Evolutionary conservation across 2,888 invertebrate genomes (phyloP).

Genomic region (Nineta flava): DNA sequence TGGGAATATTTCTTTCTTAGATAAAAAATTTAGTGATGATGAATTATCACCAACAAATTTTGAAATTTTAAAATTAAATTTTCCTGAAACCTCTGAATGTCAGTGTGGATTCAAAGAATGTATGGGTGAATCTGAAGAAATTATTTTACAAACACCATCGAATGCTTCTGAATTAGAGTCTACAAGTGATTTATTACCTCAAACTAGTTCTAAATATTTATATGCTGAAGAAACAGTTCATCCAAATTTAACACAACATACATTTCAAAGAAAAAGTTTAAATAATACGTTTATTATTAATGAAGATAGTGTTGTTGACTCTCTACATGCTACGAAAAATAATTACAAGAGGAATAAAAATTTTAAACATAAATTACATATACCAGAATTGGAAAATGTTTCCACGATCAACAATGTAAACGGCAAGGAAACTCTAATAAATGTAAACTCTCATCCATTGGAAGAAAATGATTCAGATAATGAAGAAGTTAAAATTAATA

Average conservation of each 20-base stretch:
- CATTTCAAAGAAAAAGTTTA: not conserved
- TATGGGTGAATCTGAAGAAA: constrained; percentile 30
- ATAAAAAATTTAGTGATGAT: constrained; percentile 32
- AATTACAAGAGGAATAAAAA: not conserved
- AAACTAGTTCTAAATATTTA: not conserved
- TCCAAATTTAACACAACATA: not conserved
- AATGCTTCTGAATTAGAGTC: constrained; percentile 60
- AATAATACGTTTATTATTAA: not conserved
- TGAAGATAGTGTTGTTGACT: not conserved
- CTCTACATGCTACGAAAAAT: not conserved
- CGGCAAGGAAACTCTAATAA: not conserved
- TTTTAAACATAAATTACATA: not conserved
- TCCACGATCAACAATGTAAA: not conserved
- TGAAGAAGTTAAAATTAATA: not conserved
- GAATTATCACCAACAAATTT: constrained; percentile 10
- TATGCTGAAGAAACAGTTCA: constrained; percentile 2
- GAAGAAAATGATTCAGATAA: not conserved
- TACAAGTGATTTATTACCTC: constrained; percentile 22
- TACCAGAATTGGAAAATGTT: not conserved
- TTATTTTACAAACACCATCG: constrained; percentile 52
- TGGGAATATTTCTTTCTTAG: constrained; percentile 36
- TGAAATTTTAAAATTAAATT: constrained; percentile 15
- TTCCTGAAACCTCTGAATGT: constrained; percentile 11
- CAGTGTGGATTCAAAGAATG: constrained; percentile 17
- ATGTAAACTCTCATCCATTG: not conserved